Evolutionary conservation across 2,888 invertebrate species (phyloP).

Genomic region (Tyria jacobaeae): DNA sequence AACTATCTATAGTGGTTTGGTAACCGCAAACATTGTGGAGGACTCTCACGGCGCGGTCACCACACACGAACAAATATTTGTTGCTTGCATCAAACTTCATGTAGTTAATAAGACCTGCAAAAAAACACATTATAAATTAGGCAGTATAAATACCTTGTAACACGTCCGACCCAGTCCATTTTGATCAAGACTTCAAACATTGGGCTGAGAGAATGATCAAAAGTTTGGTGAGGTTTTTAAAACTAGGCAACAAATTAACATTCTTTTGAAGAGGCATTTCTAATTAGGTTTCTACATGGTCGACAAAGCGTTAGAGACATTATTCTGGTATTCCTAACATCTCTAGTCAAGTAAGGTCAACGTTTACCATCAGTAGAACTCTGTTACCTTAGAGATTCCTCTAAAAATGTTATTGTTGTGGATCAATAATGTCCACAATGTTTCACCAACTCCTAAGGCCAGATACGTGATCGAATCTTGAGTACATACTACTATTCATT

Average conservation of each 20-base stretch:
- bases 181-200: too few relatives aligned
- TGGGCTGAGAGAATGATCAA: too few relatives aligned
- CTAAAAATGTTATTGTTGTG: neutral
- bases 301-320: neutral
- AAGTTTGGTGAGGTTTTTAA: too few relatives aligned
- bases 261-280: neutral
- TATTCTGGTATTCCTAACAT: neutral
- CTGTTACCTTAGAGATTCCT: neutral
- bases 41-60: constrained; percentile 91
- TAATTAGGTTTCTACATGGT: neutral
- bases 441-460: neutral
- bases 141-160: too few relatives aligned
- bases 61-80: constrained; percentile 90
- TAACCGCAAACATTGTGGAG: constrained; percentile 90
- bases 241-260: too few relatives aligned
- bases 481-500: neutral
- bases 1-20: constrained; percentile 73
- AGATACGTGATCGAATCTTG: neutral
- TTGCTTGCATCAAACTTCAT: constrained; percentile 92
- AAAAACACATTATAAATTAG: constrained; percentile 17
- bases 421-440: neutral
- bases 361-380: too few relatives aligned
- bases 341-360: neutral
- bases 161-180: too few relatives aligned
- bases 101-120: constrained; percentile 89